Percentiles rank a stretch among this genome's conserved stretches.
Conservation (phyloP, 2,888 invertebrate species). For the Synanthedon myopaeformis region DNA sequence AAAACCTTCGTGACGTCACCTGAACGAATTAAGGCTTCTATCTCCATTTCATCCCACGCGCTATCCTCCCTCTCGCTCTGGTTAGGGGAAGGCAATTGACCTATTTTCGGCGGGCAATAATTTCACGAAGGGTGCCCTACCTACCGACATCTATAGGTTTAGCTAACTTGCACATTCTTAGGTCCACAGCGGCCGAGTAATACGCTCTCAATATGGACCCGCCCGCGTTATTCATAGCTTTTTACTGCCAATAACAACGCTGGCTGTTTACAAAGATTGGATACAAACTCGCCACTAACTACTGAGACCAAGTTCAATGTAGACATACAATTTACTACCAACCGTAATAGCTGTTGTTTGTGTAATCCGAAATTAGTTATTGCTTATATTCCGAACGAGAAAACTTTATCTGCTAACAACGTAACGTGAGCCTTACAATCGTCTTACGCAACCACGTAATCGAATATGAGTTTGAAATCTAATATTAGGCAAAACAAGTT, state of each 20-base stretch:
- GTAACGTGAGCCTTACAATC: neutral
- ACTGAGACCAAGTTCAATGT: conserved; percentile 7
- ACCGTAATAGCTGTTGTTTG: conserved; percentile 31
- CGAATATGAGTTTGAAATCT: too few species aligned
- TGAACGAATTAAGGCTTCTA: conserved; percentile 53
- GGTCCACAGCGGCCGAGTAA: conserved; percentile 27
- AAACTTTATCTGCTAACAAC: conserved; percentile 17
- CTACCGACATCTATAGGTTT: conserved; percentile 42
- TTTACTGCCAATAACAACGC: conserved; percentile 27
- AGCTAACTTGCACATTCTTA: conserved; percentile 45
- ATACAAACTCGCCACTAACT: conserved; percentile 21
- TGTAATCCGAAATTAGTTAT: conserved; percentile 24
- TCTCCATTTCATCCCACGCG: conserved; percentile 15
- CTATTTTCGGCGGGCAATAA: conserved; percentile 65
- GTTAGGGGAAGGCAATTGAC: conserved; percentile 57
- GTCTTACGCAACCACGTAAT: neutral
- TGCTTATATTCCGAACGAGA: conserved; percentile 18
- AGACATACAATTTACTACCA: conserved; percentile 4
- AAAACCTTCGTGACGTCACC: conserved; percentile 62
- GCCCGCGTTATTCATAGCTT: conserved; percentile 23
- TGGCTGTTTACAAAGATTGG: conserved; percentile 27
- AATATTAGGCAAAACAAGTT: too few species aligned
- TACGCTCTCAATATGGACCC: conserved; percentile 23
- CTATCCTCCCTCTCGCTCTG: conserved; percentile 30
- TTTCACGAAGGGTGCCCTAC: conserved; percentile 52